A percentile compares a stretch with the other conserved stretches of the same genome.
Conservation (phyloP, 2,113 vertebrate species). For the Apaloderma vittatum region DNA sequence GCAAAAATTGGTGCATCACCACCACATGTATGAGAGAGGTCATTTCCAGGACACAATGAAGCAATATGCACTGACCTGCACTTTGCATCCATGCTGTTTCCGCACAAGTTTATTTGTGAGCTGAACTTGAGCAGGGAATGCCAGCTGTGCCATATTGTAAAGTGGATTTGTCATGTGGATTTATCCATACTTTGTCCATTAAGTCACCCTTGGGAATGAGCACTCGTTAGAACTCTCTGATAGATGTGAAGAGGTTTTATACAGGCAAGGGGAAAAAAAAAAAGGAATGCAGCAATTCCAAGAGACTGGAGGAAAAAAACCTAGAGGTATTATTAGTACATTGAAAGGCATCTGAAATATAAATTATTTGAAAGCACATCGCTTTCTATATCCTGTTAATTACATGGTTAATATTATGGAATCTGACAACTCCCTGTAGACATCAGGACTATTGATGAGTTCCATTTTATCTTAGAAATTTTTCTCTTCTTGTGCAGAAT, state of each 20-base stretch:
- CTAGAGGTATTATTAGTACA: constrained; percentile 22
- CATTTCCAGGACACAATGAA: constrained; percentile 55
- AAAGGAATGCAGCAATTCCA: constrained; percentile 5
- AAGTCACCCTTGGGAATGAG: constrained; percentile 73
- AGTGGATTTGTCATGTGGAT: constrained; percentile 69
- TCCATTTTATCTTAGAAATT: constrained; percentile 48
- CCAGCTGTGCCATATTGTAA: constrained; percentile 50
- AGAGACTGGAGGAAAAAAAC: constrained; percentile 15
- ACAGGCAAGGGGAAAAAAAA: background rate
- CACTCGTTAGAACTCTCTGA: constrained; percentile 59
- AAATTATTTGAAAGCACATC: constrained; percentile 52
- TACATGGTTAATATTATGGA: constrained; percentile 53
- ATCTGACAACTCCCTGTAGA: constrained; percentile 44
- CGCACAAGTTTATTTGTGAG: constrained; percentile 7
- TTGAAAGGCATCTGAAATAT: constrained; percentile 38
- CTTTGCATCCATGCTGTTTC: background rate
- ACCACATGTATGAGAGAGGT: background rate
- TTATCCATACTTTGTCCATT: constrained; percentile 76
- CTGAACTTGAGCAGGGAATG: constrained; percentile 26
- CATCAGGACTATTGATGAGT: constrained; percentile 23
- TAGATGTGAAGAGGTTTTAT: constrained; percentile 49
- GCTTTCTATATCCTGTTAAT: constrained; percentile 59
- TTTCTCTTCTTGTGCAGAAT: constrained; percentile 39
- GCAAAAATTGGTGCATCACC: background rate
- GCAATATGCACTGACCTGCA: constrained; percentile 7